phyloP scores from a whole-genome alignment of 2,113 vertebrate genomes.

The Cnemophilus loriae region DNA sequence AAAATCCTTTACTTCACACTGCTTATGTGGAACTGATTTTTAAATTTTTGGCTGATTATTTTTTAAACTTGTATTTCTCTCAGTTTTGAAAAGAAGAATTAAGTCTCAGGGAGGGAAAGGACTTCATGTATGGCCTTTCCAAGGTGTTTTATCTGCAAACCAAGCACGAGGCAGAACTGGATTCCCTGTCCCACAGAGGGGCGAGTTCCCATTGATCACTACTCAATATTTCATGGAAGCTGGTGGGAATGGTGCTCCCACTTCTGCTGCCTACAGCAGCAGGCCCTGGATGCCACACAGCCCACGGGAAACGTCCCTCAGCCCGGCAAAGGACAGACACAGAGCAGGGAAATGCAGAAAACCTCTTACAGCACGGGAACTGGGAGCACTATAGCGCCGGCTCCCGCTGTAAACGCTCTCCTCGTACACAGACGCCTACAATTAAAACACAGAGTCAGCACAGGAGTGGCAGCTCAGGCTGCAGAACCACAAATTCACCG shows the following conservation, averaged over 20 bases:
- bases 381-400: constrained; percentile 65
- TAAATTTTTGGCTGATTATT: neutral
- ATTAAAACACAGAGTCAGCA: constrained; percentile 54
- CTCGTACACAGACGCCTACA: constrained; percentile 77
- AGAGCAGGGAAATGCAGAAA: neutral
- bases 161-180: rapidly evolving
- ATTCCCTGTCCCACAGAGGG: rapidly evolving
- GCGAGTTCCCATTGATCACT: rapidly evolving
- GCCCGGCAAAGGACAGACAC: neutral
- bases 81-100: neutral
- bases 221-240: neutral
- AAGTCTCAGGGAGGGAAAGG: neutral
- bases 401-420: constrained; percentile 71
- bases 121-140: neutral
- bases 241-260: rapidly evolving
- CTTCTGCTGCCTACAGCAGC: neutral
- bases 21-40: neutral
- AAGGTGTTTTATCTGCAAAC: neutral
- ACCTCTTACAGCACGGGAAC: constrained; percentile 78
- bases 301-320: rapidly evolving
- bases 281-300: neutral
- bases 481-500: neutral
- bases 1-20: neutral
- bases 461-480: neutral
- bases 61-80: neutral